These are phyloP conservation scores for Dendrocopos noguchii DNA, from an alignment of 2,113 vertebrate genomes.

Conservation along the genomic window DNA sequence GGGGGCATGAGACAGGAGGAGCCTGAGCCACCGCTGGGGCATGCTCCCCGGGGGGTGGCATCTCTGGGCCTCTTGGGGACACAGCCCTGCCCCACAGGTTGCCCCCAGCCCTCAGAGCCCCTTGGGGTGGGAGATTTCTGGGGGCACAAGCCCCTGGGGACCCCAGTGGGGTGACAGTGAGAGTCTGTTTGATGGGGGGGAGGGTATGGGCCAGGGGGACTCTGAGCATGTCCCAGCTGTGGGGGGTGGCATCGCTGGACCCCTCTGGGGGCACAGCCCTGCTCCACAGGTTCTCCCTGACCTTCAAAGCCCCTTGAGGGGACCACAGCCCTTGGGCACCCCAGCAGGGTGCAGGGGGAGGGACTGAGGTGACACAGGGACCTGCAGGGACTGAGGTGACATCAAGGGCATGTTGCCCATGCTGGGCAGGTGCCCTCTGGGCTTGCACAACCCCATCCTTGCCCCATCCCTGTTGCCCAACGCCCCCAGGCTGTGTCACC, in stretches of 20 bases:
- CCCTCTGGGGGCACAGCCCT: background rate
- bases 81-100: background rate
- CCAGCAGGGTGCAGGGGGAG: too few relatives aligned
- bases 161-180: too few relatives aligned
- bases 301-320: background rate
- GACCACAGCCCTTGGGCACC: background rate
- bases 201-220: too few relatives aligned
- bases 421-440: background rate
- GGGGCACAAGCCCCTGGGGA: background rate
- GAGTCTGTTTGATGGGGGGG: too few relatives aligned
- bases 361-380: background rate
- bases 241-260: background rate
- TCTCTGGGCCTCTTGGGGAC: background rate
- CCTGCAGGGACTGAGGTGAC: background rate
- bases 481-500: background rate
- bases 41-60: background rate
- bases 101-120: background rate
- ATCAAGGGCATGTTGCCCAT: fast-evolving
- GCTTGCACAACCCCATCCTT: background rate
- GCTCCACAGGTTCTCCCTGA: background rate
- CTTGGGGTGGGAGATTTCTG: background rate
- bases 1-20: too few relatives aligned
- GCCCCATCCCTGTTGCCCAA: background rate
- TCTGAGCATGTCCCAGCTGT: background rate
- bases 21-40: background rate